phyloP scores from a whole-genome alignment of 2,797 vertebrate genomes.

The Myripristis jacobus region DNA sequence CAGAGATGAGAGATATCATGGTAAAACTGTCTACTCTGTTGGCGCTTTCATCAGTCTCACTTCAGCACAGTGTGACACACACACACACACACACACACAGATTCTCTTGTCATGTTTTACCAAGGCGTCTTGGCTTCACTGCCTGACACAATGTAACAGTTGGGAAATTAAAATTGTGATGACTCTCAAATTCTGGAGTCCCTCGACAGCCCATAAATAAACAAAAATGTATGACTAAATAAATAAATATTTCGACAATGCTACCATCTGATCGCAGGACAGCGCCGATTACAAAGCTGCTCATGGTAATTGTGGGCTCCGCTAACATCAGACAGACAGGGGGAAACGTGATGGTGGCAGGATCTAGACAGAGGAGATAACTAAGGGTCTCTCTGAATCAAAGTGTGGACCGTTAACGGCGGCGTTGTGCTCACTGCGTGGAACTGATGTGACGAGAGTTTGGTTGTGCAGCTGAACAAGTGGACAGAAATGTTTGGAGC shows the following conservation, averaged over 20 bases:
- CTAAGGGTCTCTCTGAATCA: neutral
- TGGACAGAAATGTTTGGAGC: constrained; percentile 31
- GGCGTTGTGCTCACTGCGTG: constrained; percentile 22
- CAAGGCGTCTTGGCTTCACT: neutral
- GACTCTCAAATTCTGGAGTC: neutral
- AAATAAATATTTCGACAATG: neutral
- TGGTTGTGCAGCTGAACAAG: constrained; percentile 28
- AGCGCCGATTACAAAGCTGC: constrained; percentile 10
- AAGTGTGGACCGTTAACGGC: constrained; percentile 18
- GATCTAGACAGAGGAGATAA: constrained; percentile 7
- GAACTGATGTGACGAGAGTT: constrained; percentile 38
- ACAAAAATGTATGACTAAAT: neutral
- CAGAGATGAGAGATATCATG: neutral
- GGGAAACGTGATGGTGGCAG: constrained; percentile 54
- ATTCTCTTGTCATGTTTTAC: neutral
- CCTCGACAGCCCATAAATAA: neutral
- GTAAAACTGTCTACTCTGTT: no score
- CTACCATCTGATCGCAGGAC: neutral
- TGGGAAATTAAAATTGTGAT: neutral
- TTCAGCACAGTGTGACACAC: neutral
- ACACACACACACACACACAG: constrained; percentile 6
- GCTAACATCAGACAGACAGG: constrained; percentile 11
- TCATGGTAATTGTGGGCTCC: neutral
- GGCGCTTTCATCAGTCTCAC: no score
- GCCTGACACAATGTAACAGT: neutral